phyloP scores from a whole-genome alignment of 1,140 invertebrate genomes.

The Scaptodrosophila lebanonensis region DNA sequence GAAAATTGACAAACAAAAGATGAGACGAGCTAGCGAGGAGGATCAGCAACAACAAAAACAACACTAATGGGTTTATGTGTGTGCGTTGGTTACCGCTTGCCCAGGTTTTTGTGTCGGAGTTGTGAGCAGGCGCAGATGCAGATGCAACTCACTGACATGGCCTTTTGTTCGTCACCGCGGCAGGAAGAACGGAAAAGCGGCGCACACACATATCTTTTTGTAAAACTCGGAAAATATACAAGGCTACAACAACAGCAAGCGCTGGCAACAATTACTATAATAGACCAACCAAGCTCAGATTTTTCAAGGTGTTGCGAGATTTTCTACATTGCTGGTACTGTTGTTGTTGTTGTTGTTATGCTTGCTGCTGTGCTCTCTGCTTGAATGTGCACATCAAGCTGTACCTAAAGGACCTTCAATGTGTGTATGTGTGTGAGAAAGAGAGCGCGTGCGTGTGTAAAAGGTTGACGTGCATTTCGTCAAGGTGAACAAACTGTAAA shows the following conservation, averaged over 20 bases:
- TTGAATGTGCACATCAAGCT: conserved; percentile 55
- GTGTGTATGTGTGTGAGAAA: conserved; percentile 15
- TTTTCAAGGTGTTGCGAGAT: conserved; percentile 52
- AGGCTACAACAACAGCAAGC: conserved; percentile 41
- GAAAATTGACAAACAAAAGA: conserved; percentile 71
- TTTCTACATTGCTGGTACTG: conserved; percentile 17
- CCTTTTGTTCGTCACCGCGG: no score
- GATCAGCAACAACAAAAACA: conserved; percentile 35
- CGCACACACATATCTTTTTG: no score
- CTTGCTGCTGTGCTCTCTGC: no score
- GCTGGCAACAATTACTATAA: conserved; percentile 1
- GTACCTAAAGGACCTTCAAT: conserved; percentile 65
- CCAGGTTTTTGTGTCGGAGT: conserved; percentile 9
- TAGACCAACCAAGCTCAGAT: conserved; percentile 37
- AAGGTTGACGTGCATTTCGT: conserved; percentile 65
- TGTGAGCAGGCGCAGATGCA: conserved; percentile 13
- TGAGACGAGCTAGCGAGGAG: conserved; percentile 25
- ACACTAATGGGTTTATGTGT: conserved; percentile 14
- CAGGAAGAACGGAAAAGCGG: no score
- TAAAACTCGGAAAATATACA: conserved; percentile 59
- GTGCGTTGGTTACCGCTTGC: not conserved
- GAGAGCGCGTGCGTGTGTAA: conserved; percentile 44
- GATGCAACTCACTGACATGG: conserved; percentile 3
- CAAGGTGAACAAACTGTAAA: conserved; percentile 66
- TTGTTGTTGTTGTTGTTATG: conserved; percentile 39